These are phyloP conservation scores for Hyperoplus immaculatus DNA, from an alignment of 2,797 vertebrate genomes.

Conservation along the genomic window DNA sequence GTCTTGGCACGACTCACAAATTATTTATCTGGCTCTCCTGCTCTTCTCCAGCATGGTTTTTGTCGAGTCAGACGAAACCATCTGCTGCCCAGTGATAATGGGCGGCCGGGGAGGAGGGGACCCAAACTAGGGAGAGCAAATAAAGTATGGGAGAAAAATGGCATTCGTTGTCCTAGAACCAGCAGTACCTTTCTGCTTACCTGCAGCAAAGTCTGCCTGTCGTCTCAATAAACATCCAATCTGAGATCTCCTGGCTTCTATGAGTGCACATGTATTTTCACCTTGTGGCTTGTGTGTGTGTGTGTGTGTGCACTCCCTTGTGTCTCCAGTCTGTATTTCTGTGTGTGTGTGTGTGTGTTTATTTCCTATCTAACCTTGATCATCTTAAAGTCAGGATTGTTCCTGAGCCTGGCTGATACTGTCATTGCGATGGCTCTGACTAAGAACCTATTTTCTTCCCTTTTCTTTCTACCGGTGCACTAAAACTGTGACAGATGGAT, in stretches of 20 bases:
- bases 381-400: slow-evolving; percentile 74
- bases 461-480: slow-evolving; percentile 28
- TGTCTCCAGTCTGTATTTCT: slow-evolving; percentile 31
- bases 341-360: slow-evolving; percentile 26
- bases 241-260: slow-evolving; percentile 54
- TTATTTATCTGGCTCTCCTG: slow-evolving; percentile 73
- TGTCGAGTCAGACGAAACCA: slow-evolving; percentile 84
- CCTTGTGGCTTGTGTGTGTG: slow-evolving; percentile 19
- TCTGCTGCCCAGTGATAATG: slow-evolving; percentile 87
- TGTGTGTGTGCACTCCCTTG: slow-evolving; percentile 14
- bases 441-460: slow-evolving; percentile 40
- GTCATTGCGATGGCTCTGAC: slow-evolving; percentile 65
- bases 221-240: slow-evolving; percentile 76
- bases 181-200: slow-evolving; percentile 63
- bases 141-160: slow-evolving; percentile 77
- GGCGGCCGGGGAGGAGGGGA: slow-evolving; percentile 81
- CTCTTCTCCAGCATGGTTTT: slow-evolving; percentile 72
- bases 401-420: slow-evolving; percentile 61
- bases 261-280: slow-evolving; percentile 17
- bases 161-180: slow-evolving; percentile 73
- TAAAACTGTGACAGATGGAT: slow-evolving; percentile 60
- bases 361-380: slow-evolving; percentile 73
- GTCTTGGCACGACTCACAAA: slow-evolving; percentile 65
- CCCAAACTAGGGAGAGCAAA: slow-evolving; percentile 75
- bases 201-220: slow-evolving; percentile 61